Evolutionary conservation across 2,113 vertebrate species (phyloP).

Genomic region (Xyrauchen texanus): DNA sequence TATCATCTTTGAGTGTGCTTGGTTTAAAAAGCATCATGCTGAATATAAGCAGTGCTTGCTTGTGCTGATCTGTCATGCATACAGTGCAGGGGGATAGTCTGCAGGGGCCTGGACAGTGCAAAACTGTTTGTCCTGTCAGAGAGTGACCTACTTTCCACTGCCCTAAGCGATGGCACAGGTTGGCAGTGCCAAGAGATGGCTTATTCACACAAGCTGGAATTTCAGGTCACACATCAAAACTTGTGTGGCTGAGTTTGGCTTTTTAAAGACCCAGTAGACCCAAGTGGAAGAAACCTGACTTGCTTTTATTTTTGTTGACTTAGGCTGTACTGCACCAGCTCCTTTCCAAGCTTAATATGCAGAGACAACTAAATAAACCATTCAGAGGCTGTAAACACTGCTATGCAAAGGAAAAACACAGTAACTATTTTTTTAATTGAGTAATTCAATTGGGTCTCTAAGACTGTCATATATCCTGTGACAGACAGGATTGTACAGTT

Average conservation of each 20-base stretch:
- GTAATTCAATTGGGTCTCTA: too few relatives aligned
- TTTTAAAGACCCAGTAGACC: constrained; percentile 36
- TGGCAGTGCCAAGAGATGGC: constrained; percentile 19
- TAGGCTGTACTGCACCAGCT: too few relatives aligned
- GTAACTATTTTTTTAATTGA: too few relatives aligned
- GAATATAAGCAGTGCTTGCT: not conserved
- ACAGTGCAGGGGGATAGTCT: not conserved
- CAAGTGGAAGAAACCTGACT: too few relatives aligned
- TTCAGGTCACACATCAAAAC: not conserved
- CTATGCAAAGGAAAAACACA: too few relatives aligned
- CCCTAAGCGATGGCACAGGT: constrained; percentile 22
- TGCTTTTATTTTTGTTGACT: too few relatives aligned
- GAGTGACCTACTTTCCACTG: constrained; percentile 33
- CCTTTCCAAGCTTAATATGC: too few relatives aligned
- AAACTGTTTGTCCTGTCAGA: constrained; percentile 27
- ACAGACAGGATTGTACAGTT: too few relatives aligned
- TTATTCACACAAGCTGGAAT: constrained; percentile 38
- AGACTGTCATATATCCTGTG: too few relatives aligned
- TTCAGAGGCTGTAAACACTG: too few relatives aligned
- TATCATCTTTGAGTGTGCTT: not conserved
- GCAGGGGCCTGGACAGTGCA: not conserved
- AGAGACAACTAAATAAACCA: too few relatives aligned
- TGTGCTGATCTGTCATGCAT: constrained; percentile 14
- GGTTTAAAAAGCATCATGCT: not conserved
- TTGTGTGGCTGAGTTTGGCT: constrained; percentile 35